phyloP scores from a whole-genome alignment of 2,888 invertebrate species.

The Conomelus anceps region DNA sequence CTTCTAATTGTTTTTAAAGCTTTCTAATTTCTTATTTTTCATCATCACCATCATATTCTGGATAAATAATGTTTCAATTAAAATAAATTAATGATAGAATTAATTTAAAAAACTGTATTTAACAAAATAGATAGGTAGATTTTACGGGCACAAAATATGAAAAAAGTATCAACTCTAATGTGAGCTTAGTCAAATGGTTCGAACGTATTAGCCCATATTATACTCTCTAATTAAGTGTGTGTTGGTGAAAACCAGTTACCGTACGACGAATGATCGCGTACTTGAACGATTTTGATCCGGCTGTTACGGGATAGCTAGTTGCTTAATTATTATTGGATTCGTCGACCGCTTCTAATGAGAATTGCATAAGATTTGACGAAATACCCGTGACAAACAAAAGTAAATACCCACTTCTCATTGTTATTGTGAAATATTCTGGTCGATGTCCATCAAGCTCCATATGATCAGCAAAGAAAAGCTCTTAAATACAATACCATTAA shows the following conservation, averaged over 20 bases:
- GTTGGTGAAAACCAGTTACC: neutral
- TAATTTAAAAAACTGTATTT: too few relatives aligned
- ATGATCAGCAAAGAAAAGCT: neutral
- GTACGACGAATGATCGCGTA: neutral
- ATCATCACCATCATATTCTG: too few relatives aligned
- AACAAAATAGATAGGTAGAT: too few relatives aligned
- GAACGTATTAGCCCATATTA: neutral
- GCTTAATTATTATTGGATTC: neutral
- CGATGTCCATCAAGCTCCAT: neutral
- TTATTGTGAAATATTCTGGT: neutral
- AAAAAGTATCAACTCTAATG: neutral
- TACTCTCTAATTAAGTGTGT: neutral
- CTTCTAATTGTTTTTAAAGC: too few relatives aligned
- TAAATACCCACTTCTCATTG: neutral
- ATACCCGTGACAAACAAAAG: neutral
- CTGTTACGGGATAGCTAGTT: neutral
- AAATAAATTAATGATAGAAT: too few relatives aligned
- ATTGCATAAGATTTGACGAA: neutral
- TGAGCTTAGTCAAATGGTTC: neutral
- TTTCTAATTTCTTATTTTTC: too few relatives aligned
- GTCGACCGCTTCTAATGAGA: neutral
- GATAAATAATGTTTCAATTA: too few relatives aligned
- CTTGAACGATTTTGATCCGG: neutral
- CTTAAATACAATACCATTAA: too few relatives aligned
- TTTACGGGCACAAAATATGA: too few relatives aligned